Conservation (phyloP, 2,797 vertebrate species). For the Mionectes olivaceus region DNA sequence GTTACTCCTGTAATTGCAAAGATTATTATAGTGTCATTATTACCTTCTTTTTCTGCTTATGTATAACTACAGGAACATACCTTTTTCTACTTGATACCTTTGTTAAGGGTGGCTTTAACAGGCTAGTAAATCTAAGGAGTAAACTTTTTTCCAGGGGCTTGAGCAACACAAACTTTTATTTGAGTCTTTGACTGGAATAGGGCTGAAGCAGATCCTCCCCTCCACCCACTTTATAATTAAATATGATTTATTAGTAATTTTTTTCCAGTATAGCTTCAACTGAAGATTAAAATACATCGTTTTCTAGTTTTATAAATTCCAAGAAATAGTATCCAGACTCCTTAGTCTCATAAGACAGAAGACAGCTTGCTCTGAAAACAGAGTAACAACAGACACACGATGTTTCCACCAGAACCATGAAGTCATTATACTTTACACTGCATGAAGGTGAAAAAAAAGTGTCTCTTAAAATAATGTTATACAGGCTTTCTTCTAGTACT, state of each 20-base stretch:
- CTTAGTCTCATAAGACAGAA: neutral
- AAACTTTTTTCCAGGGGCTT: neutral
- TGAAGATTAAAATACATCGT: neutral
- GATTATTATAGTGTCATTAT: neutral
- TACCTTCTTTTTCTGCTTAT: neutral
- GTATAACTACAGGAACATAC: neutral
- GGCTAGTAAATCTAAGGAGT: neutral
- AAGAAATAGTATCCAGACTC: neutral
- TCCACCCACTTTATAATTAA: neutral
- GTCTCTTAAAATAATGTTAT: neutral
- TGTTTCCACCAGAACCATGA: neutral
- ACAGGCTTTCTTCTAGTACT: neutral
- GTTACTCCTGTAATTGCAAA: neutral
- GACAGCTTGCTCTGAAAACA: neutral
- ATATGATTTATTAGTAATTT: neutral
- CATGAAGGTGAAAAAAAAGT: fast-evolving
- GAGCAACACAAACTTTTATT: neutral
- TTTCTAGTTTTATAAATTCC: neutral
- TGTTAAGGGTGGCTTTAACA: neutral
- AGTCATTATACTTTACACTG: neutral
- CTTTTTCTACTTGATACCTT: neutral
- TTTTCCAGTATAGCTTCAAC: neutral
- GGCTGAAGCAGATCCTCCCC: neutral
- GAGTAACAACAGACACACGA: neutral
- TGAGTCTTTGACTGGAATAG: neutral